phyloP scores from a whole-genome alignment of 2,888 invertebrate species.

The Isoperla grammatica region DNA sequence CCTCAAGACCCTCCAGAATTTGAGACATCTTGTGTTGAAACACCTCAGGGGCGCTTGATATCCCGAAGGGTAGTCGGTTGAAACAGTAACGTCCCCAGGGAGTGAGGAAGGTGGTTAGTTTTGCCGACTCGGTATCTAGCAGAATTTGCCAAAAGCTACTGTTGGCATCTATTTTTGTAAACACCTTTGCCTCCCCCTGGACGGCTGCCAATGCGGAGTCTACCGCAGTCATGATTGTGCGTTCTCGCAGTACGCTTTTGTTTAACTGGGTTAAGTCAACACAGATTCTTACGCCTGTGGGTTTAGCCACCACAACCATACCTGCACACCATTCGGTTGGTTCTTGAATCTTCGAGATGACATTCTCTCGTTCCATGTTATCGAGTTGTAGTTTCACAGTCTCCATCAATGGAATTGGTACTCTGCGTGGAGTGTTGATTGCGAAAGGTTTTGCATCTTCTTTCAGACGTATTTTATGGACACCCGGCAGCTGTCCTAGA shows the following conservation, averaged over 20 bases:
- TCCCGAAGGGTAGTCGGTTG: constrained; percentile 27
- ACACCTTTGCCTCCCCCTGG: constrained; percentile 32
- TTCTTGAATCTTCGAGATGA: constrained; percentile 36
- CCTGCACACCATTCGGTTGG: constrained; percentile 39
- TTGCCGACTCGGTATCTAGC: constrained; percentile 22
- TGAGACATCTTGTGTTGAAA: constrained; percentile 27
- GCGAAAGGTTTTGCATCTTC: constrained; percentile 35
- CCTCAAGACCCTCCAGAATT: constrained; percentile 18
- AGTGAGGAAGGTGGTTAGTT: constrained; percentile 30
- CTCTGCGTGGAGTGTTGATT: constrained; percentile 35
- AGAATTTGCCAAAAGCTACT: constrained; percentile 31
- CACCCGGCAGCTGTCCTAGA: neutral
- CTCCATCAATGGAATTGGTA: constrained; percentile 22
- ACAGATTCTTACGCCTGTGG: constrained; percentile 34
- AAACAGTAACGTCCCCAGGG: constrained; percentile 27
- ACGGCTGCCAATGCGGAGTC: constrained; percentile 31
- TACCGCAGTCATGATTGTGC: constrained; percentile 25
- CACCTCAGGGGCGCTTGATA: constrained; percentile 25
- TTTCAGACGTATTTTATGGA: constrained; percentile 34
- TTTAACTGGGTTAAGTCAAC: constrained; percentile 36
- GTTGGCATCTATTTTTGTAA: no score
- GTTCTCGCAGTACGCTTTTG: constrained; percentile 29
- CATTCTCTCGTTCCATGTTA: constrained; percentile 32
- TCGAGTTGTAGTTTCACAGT: constrained; percentile 37
- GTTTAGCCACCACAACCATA: constrained; percentile 38